Evolutionary conservation across 64 coral and sea anemone genomes (phyloP).

Genomic region (Catalaphyllia jardinei): DNA sequence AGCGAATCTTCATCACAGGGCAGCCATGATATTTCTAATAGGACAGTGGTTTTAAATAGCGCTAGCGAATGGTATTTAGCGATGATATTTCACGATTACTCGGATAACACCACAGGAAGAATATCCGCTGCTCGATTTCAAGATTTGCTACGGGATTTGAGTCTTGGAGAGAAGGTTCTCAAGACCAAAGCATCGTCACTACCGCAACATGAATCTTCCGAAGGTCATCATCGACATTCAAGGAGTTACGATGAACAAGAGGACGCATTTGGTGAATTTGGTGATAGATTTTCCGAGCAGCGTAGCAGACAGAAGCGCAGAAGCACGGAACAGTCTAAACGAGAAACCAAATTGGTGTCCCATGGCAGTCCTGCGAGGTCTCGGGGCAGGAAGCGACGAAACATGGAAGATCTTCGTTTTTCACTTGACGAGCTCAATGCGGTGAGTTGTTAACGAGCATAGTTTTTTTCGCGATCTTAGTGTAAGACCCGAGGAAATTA

Average conservation of each 20-base stretch:
- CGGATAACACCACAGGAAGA: conserved; percentile 10
- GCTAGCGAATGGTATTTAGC: conserved; percentile 25
- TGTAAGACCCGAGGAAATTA: too few relatives aligned
- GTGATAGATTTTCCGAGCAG: too few relatives aligned
- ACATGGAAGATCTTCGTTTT: background rate
- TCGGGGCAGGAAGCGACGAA: background rate
- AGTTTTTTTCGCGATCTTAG: too few relatives aligned
- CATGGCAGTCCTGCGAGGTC: background rate
- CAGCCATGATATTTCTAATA: background rate
- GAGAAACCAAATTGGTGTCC: too few relatives aligned
- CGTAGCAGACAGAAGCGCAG: too few relatives aligned
- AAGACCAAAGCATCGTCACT: background rate
- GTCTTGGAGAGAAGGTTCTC: background rate
- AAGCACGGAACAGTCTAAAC: too few relatives aligned
- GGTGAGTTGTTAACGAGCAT: too few relatives aligned
- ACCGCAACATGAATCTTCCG: background rate
- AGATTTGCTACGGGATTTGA: conserved; percentile 9
- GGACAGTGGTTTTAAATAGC: conserved; percentile 15
- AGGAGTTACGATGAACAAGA: background rate
- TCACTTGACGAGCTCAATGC: too few relatives aligned
- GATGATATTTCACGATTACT: conserved; percentile 23
- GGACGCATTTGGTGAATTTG: background rate
- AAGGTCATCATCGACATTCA: background rate
- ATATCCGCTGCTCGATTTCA: conserved; percentile 30
- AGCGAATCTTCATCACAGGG: background rate